These are phyloP conservation scores for Cromileptes altivelis DNA, from an alignment of 2,113 vertebrate genomes.

Conservation along the genomic window DNA sequence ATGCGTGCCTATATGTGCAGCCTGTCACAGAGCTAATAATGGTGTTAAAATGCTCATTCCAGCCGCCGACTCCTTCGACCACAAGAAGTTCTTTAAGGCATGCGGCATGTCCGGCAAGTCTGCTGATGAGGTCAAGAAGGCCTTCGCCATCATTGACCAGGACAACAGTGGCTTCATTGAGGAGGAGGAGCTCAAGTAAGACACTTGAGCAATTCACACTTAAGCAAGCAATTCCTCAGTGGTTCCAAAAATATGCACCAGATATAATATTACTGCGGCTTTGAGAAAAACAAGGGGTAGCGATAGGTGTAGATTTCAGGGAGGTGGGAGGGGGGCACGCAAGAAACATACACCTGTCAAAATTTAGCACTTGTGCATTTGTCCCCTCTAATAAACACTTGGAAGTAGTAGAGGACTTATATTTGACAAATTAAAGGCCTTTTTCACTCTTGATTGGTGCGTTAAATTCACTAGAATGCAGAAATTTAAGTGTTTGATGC, in stretches of 20 bases:
- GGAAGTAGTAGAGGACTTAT: too few relatives aligned
- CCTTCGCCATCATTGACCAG: conserved; percentile 87
- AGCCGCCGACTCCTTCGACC: conserved; percentile 83
- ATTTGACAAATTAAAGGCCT: too few relatives aligned
- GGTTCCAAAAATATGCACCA: conserved; percentile 16
- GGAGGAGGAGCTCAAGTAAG: conserved; percentile 88
- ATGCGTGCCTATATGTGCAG: background rate
- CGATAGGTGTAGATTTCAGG: too few relatives aligned
- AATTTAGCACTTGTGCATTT: too few relatives aligned
- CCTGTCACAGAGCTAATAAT: conserved; percentile 11
- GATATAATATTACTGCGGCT: background rate
- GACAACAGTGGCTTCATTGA: conserved; percentile 88
- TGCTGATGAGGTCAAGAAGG: conserved; percentile 80
- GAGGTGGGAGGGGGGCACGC: too few relatives aligned
- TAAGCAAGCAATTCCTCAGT: background rate
- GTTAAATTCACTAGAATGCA: too few relatives aligned
- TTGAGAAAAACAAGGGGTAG: too few relatives aligned
- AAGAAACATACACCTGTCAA: too few relatives aligned
- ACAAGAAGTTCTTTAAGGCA: conserved; percentile 85
- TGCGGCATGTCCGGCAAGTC: conserved; percentile 84
- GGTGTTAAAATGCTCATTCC: conserved; percentile 41
- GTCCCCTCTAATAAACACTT: too few relatives aligned
- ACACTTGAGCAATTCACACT: conserved; percentile 24
- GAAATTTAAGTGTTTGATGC: too few relatives aligned
- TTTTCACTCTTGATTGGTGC: too few relatives aligned